Evolutionary conservation across 2,797 vertebrate species (phyloP), one percentile per base, ranked within the genome.

Genomic region (Dendrocincla tyrannina): DNA sequence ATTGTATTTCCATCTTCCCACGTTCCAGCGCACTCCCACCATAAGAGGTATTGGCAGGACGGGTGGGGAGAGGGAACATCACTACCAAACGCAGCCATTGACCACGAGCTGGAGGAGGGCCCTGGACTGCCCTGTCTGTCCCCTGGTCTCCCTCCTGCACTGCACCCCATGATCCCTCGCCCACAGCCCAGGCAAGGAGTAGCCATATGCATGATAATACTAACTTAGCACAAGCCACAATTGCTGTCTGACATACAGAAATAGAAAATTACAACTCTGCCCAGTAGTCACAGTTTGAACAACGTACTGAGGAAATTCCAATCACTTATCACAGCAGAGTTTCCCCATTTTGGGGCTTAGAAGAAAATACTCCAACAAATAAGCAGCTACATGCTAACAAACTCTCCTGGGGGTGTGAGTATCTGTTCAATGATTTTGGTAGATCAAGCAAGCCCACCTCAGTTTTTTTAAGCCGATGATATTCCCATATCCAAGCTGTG

Each of bases 241-340:
- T 94, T 97, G 90, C 96, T 94, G 97, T 97, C 97, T 97, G 96
- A 97, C 88, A 93, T 94, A 96, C 98, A 96, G 95, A 98, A 98
- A 98, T 97, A 98, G 98, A 97, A 98, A 98, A 98, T 98, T 97
- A 97, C 89, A 97, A 94, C 94, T 95, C 93, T 97, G 89, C 79
- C 56, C 88, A 95, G 95, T 95, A 88, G 74, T 94, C 92, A 85
- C 66, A 82, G 68, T 85, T 89, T 78, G 69, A 94, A 91, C 85
- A 84, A 92, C 7, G 53, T 58, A 60, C 62, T 46, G n/a, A 93
- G 92, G 95, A 97, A 96, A 93, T 84, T 74, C 83, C 97, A 84
- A 52, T 88, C 80, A 58, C 84, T 96, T 94, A 68, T 84, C 62
- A 94, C 83, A 94, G 79, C 41, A 75, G 70, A 69, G 68, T 83